Evolutionary conservation across 2,113 vertebrate genomes (phyloP).

Genomic region (Probosciger aterrimus): DNA sequence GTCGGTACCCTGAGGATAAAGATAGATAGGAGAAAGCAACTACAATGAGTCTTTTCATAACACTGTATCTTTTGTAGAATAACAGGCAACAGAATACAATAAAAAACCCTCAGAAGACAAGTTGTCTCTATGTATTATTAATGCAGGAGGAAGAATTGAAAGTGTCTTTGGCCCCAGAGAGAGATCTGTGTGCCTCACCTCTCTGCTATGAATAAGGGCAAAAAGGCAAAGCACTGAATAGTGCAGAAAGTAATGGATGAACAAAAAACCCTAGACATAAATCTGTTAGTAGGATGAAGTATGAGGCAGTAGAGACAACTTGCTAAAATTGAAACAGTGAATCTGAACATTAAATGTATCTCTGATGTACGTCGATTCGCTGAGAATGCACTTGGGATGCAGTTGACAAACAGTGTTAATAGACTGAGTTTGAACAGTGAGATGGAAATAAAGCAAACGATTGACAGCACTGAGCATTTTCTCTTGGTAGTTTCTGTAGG

Average conservation of each 20-base stretch:
- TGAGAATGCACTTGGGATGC: neutral
- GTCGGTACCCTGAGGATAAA: neutral
- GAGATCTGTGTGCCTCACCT: neutral
- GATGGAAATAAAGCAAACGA: neutral
- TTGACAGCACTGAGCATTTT: neutral
- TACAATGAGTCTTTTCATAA: neutral
- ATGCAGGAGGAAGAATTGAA: constrained; percentile 2
- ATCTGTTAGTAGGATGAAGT: constrained; percentile 2
- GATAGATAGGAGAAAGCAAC: neutral
- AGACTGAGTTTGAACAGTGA: neutral
- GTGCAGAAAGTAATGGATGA: neutral
- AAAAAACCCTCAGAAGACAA: constrained; percentile 12
- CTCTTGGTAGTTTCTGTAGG: neutral
- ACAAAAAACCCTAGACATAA: neutral
- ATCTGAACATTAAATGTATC: constrained; percentile 15
- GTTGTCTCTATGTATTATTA: constrained; percentile 16
- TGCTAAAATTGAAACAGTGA: constrained; percentile 47
- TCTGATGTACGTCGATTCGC: neutral
- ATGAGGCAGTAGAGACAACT: neutral
- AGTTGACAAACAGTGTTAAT: neutral
- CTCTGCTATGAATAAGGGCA: neutral
- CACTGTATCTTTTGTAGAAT: neutral
- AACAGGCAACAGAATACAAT: neutral
- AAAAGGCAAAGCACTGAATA: neutral
- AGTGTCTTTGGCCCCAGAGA: neutral